Conservation (phyloP, 2,113 vertebrate species). For the Epinephelus moara region DNA sequence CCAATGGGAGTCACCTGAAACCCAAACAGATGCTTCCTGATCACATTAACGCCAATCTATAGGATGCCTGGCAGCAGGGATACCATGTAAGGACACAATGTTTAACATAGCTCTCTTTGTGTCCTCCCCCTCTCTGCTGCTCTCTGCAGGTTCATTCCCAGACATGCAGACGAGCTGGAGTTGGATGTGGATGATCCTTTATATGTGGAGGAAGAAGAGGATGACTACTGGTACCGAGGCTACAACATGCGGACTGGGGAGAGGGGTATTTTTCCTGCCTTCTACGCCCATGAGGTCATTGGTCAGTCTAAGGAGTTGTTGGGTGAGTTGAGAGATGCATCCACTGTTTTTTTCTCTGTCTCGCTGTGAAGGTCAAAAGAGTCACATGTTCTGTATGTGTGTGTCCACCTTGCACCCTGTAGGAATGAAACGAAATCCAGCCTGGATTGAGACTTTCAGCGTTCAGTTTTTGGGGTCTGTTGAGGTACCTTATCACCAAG, state of each 20-base stretch:
- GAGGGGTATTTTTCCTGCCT: constrained; percentile 94
- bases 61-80: background rate
- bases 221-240: constrained; percentile 97
- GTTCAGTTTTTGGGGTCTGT: constrained; percentile 98
- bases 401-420: background rate
- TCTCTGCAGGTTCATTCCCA: constrained; percentile 92
- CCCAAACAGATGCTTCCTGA: constrained; percentile 39
- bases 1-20: constrained; percentile 44
- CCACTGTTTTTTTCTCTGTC: background rate
- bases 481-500: constrained; percentile 96
- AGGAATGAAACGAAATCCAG: constrained; percentile 92
- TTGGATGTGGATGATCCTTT: constrained; percentile 96
- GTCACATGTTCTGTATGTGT: background rate
- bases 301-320: constrained; percentile 88
- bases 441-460: constrained; percentile 93
- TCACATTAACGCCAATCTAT: constrained; percentile 17
- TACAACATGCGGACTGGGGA: constrained; percentile 98
- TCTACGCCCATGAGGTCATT: constrained; percentile 94
- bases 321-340: constrained; percentile 80
- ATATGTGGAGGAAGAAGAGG: constrained; percentile 94
- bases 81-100: constrained; percentile 2
- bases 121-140: constrained; percentile 33
- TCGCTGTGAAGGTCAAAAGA: background rate
- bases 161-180: constrained; percentile 95
- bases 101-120: constrained; percentile 2